Base-by-base conservation (phyloP, 2,113 vertebrate genomes). In the Carollia perspicillata region DNA sequence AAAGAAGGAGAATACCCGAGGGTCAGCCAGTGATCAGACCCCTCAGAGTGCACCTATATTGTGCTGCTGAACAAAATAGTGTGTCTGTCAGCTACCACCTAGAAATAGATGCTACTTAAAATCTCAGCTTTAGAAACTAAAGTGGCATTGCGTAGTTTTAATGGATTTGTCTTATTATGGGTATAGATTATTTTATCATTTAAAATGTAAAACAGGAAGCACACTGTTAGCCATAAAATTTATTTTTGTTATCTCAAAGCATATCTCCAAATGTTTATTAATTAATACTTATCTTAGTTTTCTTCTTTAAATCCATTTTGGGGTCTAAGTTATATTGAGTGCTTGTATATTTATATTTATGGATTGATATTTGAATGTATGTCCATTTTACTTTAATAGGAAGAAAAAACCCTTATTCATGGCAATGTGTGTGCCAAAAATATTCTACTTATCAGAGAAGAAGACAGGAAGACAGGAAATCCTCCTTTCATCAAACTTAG, bases 371-470 rank as follows among this genome's bases (percentile, higher is more conserved):
- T 85, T 95, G 4, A 97, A 89, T 97, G 28, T 97, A 86, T 83
- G 28, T 96, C 1, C 0, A 28, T 98, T 98, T 98, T 84, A 96
- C 11, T 98, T 96, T 79, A 80, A 93, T 97, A 99, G 99, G 99
- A 99, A 98, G 99, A 99, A 94, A 99, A 99, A 98, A 98, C 97
- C 89, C 98, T 99, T 84, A 97, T 99, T 95, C 99, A 99, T 95
- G 99, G 99, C 60, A 99, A 99, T 42, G 99, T 99, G 44, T 99
- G 99, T 93, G 99, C 99, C 86, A 99, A 99, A 98, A 99, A 99
- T 44, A 99, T 99, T 79, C 98, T 99, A 40, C 97, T 99, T 97
- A 99, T 99, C 97, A 99, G 99, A 98, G 99, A 99, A 98, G 99
- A 99, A 98, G 99, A 99, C 96, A 98, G 99, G 65, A 99, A 99